These are phyloP conservation scores for Coptodon rendalli DNA, from an alignment of 2,113 vertebrate species.

Conservation along the genomic window DNA sequence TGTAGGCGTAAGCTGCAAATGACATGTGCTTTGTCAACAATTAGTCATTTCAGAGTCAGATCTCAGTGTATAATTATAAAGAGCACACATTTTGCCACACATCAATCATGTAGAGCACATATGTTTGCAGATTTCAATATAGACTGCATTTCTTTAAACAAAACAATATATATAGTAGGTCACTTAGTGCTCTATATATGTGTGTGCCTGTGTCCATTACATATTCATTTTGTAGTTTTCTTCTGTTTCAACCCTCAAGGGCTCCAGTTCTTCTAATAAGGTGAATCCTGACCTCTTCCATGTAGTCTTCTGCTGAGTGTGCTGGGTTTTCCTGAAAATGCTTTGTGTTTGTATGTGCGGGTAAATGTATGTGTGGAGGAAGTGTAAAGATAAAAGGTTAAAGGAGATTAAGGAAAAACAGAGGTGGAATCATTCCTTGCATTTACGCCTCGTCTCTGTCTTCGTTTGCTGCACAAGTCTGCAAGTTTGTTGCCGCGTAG, in stretches of 20 bases:
- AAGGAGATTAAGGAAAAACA: background rate
- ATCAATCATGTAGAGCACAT: background rate
- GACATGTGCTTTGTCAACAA: background rate
- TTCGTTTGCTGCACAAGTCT: background rate
- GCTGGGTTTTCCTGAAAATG: constrained; percentile 11
- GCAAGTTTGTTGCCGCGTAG: background rate
- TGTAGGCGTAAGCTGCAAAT: background rate
- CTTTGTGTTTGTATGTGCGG: constrained; percentile 9
- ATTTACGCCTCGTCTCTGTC: background rate
- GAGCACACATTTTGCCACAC: background rate
- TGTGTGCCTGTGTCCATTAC: background rate
- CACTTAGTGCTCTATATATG: background rate
- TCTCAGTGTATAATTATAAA: constrained; percentile 6
- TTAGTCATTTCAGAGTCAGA: constrained; percentile 9
- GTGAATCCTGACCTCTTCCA: constrained; percentile 36
- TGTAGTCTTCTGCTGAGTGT: constrained; percentile 13
- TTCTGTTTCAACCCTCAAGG: constrained; percentile 49
- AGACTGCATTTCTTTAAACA: background rate
- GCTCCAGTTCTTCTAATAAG: constrained; percentile 39
- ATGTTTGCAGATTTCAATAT: background rate
- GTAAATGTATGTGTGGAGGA: background rate
- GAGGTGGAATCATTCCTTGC: background rate
- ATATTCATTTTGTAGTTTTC: constrained; percentile 37
- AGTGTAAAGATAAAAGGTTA: background rate
- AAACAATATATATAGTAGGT: background rate